A percentile compares a stretch with the other conserved stretches of the same genome.
Evolutionary conservation across 2,888 invertebrate genomes (phyloP).

Genomic region (Plebejus anna): DNA sequence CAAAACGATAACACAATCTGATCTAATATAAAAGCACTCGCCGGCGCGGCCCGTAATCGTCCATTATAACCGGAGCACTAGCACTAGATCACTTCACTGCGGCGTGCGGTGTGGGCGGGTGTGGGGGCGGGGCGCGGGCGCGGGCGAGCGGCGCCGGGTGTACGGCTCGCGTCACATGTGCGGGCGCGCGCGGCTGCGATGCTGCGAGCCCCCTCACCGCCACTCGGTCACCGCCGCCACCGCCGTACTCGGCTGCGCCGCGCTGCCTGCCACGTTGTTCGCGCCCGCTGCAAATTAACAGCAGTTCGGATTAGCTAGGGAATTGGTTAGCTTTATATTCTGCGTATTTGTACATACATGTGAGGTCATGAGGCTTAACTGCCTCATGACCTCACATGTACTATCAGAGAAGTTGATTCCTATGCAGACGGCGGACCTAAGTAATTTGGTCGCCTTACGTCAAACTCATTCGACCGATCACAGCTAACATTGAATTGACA

Average conservation of each 20-base stretch:
- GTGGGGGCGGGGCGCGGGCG: not conserved
- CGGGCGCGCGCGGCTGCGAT: constrained; percentile 37
- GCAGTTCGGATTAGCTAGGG: too few species aligned
- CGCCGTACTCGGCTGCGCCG: constrained; percentile 80
- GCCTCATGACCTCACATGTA: too few species aligned
- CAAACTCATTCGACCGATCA: too few species aligned
- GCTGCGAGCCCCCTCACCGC: constrained; percentile 75
- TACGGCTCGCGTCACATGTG: constrained; percentile 32
- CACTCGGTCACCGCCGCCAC: constrained; percentile 79
- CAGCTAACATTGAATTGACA: too few species aligned
- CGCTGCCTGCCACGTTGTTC: constrained; percentile 47
- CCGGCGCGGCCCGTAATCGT: constrained; percentile 13
- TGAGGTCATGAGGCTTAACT: too few species aligned
- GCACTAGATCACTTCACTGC: constrained; percentile 9
- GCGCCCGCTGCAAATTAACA: constrained; percentile 38
- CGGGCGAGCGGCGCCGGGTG: constrained; percentile 40
- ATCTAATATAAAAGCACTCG: constrained; percentile 22
- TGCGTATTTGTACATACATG: too few species aligned
- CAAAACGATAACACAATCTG: constrained; percentile 25
- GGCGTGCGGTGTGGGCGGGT: not conserved
- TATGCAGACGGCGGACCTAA: too few species aligned
- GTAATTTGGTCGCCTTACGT: too few species aligned
- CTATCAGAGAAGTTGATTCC: too few species aligned
- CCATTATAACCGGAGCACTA: not conserved
- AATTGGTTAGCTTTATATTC: too few species aligned